Conservation (phyloP, 1,140 invertebrate genomes). For the Globodera rostochiensis region DNA sequence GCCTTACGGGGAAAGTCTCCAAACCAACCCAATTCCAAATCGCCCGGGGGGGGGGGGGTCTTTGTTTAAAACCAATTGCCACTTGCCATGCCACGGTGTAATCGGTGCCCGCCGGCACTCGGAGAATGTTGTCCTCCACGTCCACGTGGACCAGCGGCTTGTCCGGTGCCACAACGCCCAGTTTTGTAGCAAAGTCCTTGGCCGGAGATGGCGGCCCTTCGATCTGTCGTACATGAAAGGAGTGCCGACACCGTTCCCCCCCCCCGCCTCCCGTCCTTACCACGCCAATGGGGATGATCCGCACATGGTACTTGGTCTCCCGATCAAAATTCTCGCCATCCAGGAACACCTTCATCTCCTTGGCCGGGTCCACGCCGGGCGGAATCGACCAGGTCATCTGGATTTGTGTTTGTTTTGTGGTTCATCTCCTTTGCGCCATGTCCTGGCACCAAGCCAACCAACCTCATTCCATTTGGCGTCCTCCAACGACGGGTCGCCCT, state of each 20-base stretch:
- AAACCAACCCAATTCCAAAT: background rate
- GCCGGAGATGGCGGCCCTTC: conserved; percentile 10
- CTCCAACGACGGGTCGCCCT: conserved; percentile 56
- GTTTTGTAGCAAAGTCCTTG: conserved; percentile 24
- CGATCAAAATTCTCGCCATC: conserved; percentile 65
- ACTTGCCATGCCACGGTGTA: conserved; percentile 58
- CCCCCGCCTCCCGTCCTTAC: background rate
- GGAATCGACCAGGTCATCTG: conserved; percentile 33
- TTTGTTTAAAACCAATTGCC: background rate
- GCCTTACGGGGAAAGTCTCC: background rate
- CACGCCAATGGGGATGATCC: conserved; percentile 26
- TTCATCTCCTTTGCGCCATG: conserved; percentile 33
- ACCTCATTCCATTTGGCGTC: conserved; percentile 62
- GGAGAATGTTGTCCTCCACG: conserved; percentile 54
- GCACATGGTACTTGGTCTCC: conserved; percentile 55
- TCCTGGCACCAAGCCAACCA: conserved; percentile 28
- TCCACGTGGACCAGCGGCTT: conserved; percentile 62
- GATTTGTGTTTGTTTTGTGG: too few species aligned
- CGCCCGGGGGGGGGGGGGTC: too few species aligned
- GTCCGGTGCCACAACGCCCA: conserved; percentile 56
- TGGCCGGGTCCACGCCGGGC: conserved; percentile 12
- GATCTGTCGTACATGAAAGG: background rate
- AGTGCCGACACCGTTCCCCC: background rate
- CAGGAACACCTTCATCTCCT: conserved; percentile 44
- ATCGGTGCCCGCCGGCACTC: conserved; percentile 62